Base-by-base conservation (phyloP, 2,113 vertebrate genomes). In the Lanius collurio region DNA sequence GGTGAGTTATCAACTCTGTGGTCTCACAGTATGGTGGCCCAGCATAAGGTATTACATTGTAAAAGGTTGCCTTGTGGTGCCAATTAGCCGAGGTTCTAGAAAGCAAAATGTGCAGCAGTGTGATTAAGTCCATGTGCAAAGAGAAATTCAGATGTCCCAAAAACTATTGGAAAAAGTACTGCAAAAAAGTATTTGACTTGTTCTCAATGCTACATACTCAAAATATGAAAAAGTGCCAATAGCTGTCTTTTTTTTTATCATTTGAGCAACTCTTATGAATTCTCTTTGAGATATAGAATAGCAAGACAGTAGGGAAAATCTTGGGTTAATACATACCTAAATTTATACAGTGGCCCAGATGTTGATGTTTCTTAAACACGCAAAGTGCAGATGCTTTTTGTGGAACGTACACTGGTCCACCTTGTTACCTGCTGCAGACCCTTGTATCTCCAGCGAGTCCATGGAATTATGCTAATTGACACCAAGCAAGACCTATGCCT, bases 1-100 rank as follows among this genome's bases (percentile, higher is more conserved):
- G 94, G 92, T 93, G 91, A 96, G 83, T 91, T 92, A 78, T 81
- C 96, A 89, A 1, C 80, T 73, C 63, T 24, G 57, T 87, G 94
- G 87, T 59, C 63, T 89, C 86, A 28, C 83, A 47, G 63, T 79
- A 7, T 86, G 91, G 95, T 91, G 95, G 95, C 83, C 95, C 83
- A 87, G 94, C 50, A 56, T 5, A 79, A 87, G 57, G 41, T 22
- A 55, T 68, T 64, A 16, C 55, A 33, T 8, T 83, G 52, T 41
- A 71, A 87, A 93, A 42, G 21, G 44, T 37, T 87, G 39, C 87
- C 82, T 85, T 65, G 56, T 81, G 69, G 84, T 97, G 91, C 91
- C 96, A 97, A 92, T 97, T 96, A 97, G n/a, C 59, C 0, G 0
- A 35, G 69, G 55, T 82, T 89, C 83, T 86, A 53, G 84, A 63